These are phyloP conservation scores for Monochamus saltuarius DNA, from an alignment of 1,140 invertebrate species.

Conservation along the genomic window DNA sequence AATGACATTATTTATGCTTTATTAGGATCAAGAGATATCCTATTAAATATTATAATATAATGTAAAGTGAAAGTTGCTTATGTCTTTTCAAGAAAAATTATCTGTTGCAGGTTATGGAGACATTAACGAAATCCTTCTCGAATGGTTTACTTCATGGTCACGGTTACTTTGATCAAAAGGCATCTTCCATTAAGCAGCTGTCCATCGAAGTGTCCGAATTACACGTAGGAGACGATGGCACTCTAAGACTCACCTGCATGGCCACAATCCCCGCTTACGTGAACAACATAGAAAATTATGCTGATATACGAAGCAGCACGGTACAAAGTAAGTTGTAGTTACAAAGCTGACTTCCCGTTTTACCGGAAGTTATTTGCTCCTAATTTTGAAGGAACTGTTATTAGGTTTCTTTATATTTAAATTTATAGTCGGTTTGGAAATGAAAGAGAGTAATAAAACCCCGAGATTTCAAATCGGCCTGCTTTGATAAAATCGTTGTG, in stretches of 20 bases:
- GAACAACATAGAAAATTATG: slow-evolving; percentile 62
- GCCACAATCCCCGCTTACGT: slow-evolving; percentile 71
- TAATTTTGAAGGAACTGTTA: too few relatives aligned
- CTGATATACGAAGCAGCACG: slow-evolving; percentile 66
- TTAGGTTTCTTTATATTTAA: too few relatives aligned
- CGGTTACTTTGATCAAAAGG: slow-evolving; percentile 46
- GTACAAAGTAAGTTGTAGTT: slow-evolving; percentile 60
- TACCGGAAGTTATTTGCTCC: too few relatives aligned
- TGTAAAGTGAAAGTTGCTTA: too few relatives aligned
- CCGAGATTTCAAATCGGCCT: too few relatives aligned
- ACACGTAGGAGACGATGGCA: slow-evolving; percentile 64
- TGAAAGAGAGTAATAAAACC: too few relatives aligned
- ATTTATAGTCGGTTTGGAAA: too few relatives aligned
- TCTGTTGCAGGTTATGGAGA: slow-evolving; percentile 44
- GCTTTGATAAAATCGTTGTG: too few relatives aligned
- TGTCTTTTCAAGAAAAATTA: too few relatives aligned
- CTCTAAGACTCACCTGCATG: slow-evolving; percentile 67
- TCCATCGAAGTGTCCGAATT: slow-evolving; percentile 65
- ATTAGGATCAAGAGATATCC: too few relatives aligned
- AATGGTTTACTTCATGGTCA: slow-evolving; percentile 46
- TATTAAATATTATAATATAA: too few relatives aligned
- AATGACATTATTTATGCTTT: too few relatives aligned
- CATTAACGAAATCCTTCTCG: slow-evolving; percentile 45
- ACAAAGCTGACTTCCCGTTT: background rate
- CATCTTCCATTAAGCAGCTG: slow-evolving; percentile 53